A percentile compares a stretch with the other conserved stretches of the same genome.
phyloP scores from a whole-genome alignment of 2,113 vertebrate genomes.

The Panthera tigris region DNA sequence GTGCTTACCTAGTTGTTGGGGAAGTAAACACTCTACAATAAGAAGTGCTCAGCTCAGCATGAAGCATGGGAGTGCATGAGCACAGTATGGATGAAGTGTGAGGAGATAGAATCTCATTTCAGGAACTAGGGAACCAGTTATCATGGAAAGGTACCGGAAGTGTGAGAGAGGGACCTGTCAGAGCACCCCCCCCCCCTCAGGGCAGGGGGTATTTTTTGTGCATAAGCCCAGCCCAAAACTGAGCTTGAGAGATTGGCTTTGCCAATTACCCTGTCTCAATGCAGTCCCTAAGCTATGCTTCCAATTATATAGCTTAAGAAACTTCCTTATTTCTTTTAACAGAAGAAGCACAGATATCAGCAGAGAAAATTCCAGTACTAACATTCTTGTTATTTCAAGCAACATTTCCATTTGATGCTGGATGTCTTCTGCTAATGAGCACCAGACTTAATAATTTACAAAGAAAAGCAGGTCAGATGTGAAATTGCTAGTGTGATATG shows the following conservation, averaged over 20 bases:
- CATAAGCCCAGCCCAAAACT: background rate
- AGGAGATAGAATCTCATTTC: background rate
- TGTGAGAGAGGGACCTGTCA: background rate
- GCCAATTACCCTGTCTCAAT: background rate
- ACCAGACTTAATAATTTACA: background rate
- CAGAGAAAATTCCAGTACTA: background rate
- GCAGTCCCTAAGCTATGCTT: background rate
- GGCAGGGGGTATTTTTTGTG: background rate
- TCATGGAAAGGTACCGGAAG: background rate
- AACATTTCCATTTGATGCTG: background rate
- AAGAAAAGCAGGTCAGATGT: background rate
- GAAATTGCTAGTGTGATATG: background rate
- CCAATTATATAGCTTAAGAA: background rate
- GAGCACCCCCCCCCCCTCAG: rapidly evolving
- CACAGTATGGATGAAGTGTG: background rate
- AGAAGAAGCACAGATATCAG: background rate
- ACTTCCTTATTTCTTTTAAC: background rate
- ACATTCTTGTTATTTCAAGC: background rate
- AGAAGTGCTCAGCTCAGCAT: background rate
- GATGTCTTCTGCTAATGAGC: background rate
- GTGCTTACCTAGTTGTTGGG: background rate
- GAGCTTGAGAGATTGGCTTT: background rate
- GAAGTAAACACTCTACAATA: background rate
- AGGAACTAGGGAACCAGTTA: background rate
- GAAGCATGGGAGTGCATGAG: background rate